A percentile compares a stretch with the other conserved stretches of the same genome.
Conservation (phyloP, 2,113 vertebrate species). For the Platycercus adscitus region DNA sequence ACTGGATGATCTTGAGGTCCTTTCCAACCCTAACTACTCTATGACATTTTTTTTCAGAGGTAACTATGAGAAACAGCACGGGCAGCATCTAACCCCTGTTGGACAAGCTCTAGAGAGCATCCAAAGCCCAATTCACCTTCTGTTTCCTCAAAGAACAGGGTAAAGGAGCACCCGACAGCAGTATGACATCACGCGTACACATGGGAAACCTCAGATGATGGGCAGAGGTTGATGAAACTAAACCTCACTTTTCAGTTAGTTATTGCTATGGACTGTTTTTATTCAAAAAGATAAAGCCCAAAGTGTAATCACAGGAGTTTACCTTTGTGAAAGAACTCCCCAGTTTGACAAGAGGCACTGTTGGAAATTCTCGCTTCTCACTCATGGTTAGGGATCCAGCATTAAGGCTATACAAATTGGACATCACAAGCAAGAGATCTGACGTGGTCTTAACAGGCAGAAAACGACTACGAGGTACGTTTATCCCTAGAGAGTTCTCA, state of each 20-base stretch:
- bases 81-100: neutral
- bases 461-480: slow-evolving; percentile 96
- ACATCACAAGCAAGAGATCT: slow-evolving; percentile 97
- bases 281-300: neutral
- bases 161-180: neutral
- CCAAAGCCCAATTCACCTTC: neutral
- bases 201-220: neutral
- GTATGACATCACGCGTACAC: rapidly evolving
- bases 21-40: too few relatives aligned
- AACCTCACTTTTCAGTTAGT: neutral
- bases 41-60: rapidly evolving
- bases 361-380: slow-evolving; percentile 93
- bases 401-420: slow-evolving; percentile 97
- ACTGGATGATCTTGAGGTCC: too few relatives aligned
- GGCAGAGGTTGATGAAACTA: neutral
- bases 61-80: neutral
- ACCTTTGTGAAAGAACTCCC: slow-evolving; percentile 99
- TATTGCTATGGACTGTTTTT: neutral
- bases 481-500: slow-evolving; percentile 96
- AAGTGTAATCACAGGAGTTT: neutral
- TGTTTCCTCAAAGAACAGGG: rapidly evolving
- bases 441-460: slow-evolving; percentile 98
- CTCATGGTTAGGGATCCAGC: slow-evolving; percentile 98
- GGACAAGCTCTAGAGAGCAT: neutral
- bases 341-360: slow-evolving; percentile 95